Evolutionary conservation across 2,113 vertebrate genomes (phyloP).

Genomic region (Thryonomys swinderianus): DNA sequence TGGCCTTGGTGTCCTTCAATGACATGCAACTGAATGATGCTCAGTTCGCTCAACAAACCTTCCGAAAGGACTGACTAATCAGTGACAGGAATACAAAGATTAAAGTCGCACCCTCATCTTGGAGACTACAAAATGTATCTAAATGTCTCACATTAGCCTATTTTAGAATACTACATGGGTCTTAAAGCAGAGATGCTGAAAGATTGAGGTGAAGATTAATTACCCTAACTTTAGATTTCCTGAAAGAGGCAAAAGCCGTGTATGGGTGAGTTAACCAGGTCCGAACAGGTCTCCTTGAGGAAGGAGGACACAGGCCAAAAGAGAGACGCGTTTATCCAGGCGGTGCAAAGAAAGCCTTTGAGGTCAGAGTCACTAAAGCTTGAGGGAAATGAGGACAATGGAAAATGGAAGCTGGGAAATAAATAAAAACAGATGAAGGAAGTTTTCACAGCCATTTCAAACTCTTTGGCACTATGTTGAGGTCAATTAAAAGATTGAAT

Average conservation of each 20-base stretch:
- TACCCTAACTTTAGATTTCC: background rate
- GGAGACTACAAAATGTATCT: background rate
- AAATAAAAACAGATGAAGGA: constrained; percentile 29
- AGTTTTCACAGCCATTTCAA: background rate
- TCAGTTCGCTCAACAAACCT: background rate
- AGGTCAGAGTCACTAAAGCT: background rate
- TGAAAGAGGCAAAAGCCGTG: background rate
- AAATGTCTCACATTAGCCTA: background rate
- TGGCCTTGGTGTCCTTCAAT: background rate
- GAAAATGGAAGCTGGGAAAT: background rate
- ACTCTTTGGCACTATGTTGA: background rate
- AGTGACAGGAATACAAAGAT: background rate
- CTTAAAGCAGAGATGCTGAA: background rate
- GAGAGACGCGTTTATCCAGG: background rate
- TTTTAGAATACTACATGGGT: background rate
- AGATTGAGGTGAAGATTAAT: background rate
- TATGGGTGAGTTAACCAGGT: background rate
- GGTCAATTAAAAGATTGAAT: background rate
- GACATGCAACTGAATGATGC: background rate
- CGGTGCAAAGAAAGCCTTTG: background rate
- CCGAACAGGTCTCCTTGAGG: background rate
- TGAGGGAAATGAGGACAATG: background rate
- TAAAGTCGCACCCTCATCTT: background rate
- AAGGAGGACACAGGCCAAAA: background rate
- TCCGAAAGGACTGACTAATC: background rate